A percentile compares a stretch with the other conserved stretches of the same genome.
Evolutionary conservation across 2,113 vertebrate species (phyloP).

Genomic region (Orthonyx spaldingii): DNA sequence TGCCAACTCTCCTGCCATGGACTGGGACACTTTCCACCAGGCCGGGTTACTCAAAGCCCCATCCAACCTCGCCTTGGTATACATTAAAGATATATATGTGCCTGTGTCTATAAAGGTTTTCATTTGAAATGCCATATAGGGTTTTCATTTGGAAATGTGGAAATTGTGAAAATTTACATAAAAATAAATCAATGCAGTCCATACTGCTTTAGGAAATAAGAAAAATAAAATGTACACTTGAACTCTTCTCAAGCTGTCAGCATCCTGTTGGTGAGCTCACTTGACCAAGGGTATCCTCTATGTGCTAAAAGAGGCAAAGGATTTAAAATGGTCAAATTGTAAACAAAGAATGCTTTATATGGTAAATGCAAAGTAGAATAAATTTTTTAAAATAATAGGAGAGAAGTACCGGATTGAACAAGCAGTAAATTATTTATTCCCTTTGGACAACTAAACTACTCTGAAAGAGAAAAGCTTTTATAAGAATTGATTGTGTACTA

Average conservation of each 20-base stretch:
- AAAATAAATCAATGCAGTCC: neutral
- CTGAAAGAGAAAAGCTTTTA: slow-evolving; percentile 65
- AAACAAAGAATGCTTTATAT: slow-evolving; percentile 22
- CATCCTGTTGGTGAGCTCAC: neutral
- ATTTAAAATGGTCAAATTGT: neutral
- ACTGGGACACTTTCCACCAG: neutral
- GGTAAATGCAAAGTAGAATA: slow-evolving; percentile 42
- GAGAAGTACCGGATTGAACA: slow-evolving; percentile 61
- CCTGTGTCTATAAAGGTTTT: neutral
- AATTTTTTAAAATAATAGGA: slow-evolving; percentile 58
- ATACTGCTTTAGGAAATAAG: neutral
- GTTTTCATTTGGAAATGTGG: neutral
- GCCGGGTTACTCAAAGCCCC: neutral
- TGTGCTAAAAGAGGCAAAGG: neutral
- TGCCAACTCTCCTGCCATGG: neutral
- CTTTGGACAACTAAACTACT: slow-evolving; percentile 63
- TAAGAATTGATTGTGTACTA: slow-evolving; percentile 70
- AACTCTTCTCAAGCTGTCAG: neutral
- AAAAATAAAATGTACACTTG: neutral
- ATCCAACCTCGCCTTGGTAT: neutral
- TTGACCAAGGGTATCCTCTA: neutral
- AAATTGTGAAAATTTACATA: neutral
- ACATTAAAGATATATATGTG: neutral
- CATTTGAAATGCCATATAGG: too few species aligned
- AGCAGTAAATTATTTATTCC: slow-evolving; percentile 73